These are phyloP conservation scores for Cephalopterus ornatus DNA, from an alignment of 2,113 vertebrate genomes.

Conservation along the genomic window DNA sequence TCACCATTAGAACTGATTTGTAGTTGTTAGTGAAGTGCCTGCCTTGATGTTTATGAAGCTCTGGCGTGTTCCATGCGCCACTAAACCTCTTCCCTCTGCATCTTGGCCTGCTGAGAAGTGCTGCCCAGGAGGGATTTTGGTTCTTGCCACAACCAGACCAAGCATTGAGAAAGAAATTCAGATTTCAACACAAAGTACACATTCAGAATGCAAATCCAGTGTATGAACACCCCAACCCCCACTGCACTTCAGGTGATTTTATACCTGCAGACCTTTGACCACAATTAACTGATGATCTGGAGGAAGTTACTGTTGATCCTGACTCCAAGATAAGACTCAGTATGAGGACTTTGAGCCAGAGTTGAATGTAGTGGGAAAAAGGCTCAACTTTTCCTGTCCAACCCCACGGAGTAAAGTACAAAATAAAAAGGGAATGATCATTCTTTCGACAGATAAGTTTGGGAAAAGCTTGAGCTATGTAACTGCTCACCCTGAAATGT, in stretches of 20 bases:
- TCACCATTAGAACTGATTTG: neutral
- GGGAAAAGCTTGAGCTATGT: neutral
- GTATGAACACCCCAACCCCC: too few species aligned
- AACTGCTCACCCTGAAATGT: neutral
- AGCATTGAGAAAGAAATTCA: neutral
- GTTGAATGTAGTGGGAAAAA: neutral
- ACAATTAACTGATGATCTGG: neutral
- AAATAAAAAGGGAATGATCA: neutral
- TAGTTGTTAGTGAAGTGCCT: neutral
- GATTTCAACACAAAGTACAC: neutral
- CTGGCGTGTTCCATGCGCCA: fast-evolving
- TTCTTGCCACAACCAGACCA: neutral
- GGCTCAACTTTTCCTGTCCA: neutral
- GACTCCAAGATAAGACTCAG: neutral
- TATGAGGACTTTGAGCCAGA: neutral
- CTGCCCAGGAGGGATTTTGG: neutral
- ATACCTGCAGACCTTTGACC: neutral
- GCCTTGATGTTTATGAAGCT: neutral
- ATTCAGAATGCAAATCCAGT: neutral
- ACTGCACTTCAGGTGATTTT: neutral
- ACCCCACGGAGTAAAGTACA: fast-evolving
- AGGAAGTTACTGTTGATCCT: neutral
- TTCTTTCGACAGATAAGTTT: neutral
- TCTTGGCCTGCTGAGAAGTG: neutral
- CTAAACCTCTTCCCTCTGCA: neutral